A percentile compares a stretch with the other conserved stretches of the same genome.
Conservation (phyloP, 1,140 invertebrate species). For the Neodiprion lecontei region DNA sequence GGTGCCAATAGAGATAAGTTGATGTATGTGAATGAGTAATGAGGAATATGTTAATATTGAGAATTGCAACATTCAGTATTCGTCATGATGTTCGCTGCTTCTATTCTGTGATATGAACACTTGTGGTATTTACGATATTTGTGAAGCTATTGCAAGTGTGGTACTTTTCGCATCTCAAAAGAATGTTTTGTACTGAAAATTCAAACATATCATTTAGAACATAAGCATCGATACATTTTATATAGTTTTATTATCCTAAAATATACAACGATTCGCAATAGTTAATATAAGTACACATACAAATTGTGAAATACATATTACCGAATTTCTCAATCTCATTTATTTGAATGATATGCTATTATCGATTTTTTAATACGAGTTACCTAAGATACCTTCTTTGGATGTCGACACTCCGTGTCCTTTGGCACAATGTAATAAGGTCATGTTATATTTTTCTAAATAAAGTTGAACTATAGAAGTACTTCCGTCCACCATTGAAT, state of each 20-base stretch:
- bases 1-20: too few relatives aligned
- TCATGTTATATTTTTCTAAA: slow-evolving; percentile 5
- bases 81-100: background rate
- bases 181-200: too few relatives aligned
- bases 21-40: background rate
- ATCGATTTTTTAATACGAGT: background rate
- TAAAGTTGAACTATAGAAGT: background rate
- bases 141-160: background rate
- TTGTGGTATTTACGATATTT: background rate
- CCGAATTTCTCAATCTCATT: too few relatives aligned
- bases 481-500: background rate
- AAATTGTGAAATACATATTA: too few relatives aligned
- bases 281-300: too few relatives aligned
- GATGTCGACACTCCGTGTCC: slow-evolving; percentile 1
- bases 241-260: background rate
- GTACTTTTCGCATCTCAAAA: too few relatives aligned
- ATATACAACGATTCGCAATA: background rate
- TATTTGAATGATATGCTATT: background rate
- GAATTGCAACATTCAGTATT: background rate
- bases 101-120: background rate
- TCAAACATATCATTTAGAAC: too few relatives aligned
- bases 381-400: slow-evolving; percentile 2
- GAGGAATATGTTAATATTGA: background rate
- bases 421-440: background rate
- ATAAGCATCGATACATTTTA: background rate